Base-by-base conservation (phyloP, 2,888 invertebrate species). In the Pandemis cinnamomeana region DNA sequence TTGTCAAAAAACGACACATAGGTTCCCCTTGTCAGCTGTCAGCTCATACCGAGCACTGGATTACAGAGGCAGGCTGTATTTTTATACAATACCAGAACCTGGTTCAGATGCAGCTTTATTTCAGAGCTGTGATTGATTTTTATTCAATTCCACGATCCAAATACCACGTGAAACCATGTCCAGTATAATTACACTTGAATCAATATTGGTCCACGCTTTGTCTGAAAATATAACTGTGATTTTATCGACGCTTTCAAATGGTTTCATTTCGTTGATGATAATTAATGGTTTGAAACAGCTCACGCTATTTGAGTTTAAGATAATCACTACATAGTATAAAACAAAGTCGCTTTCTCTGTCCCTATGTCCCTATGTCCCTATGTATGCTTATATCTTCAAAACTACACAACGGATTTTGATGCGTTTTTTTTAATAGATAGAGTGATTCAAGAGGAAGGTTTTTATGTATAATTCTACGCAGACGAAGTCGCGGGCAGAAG, bases 81-180 rank as follows among this genome's bases (percentile, higher is more conserved):
- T 68, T 58, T 55, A 63, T 46, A 46, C 58, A 68, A 68, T 69
- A 64, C 63, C 68, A 13, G 55, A 13, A 63, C 20, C 48, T 48
- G 36, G 42, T 48, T 13, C 44, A 62, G 62, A 15, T 62, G 63
- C 15, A 51, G 41, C 60, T 71, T 42, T 58, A 42, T 68, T 64
- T 63, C 48, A 42, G 51, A 72, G 67, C 58, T 68, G 68, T 72
- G 10, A 51, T 46, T 72, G 63, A 69, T 20, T 69, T 64, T 64
- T 36, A n/a, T 61, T 61, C 20, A 48, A 15, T 48, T 66, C 60
- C 48, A n/a, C 58, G 27, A 53, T 15, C 7, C 53, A 44, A 46
- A 63, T 46, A 58, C 36, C 48, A 15, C 46, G 36, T 20, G 15
- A 46, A n/a, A 48, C n/a, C 15, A 7, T n/a, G 2, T 42, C 27